Conservation (phyloP, 2,888 invertebrate genomes). For the Leucophenga maculata region DNA sequence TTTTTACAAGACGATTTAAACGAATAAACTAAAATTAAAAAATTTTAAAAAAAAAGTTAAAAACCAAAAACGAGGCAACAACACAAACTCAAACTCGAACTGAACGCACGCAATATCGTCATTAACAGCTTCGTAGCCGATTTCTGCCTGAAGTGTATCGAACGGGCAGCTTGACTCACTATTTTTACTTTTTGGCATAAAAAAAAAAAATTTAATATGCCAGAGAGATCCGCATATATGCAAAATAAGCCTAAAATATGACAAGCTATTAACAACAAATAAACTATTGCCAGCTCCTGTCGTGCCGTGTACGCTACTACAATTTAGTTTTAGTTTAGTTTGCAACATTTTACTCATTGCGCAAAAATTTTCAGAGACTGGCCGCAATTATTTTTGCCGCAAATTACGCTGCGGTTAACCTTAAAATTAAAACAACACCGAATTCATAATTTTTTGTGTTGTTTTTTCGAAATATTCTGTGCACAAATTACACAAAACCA, state of each 20-base stretch:
- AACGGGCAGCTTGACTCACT: not conserved
- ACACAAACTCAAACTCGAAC: constrained; percentile 30
- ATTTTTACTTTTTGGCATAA: not conserved
- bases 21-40: constrained; percentile 40
- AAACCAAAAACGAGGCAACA: constrained; percentile 45
- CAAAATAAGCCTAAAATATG: not conserved
- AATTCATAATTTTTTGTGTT: constrained; percentile 40
- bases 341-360: not conserved
- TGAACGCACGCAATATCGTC: constrained; percentile 59
- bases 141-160: not conserved
- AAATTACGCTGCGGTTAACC: constrained; percentile 68
- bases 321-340: too few relatives aligned
- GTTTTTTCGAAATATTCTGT: constrained; percentile 47
- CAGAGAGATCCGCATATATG: not conserved
- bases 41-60: constrained; percentile 37
- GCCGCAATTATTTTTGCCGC: constrained; percentile 58
- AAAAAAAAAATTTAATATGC: not conserved
- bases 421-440: constrained; percentile 68
- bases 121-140: constrained; percentile 43
- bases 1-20: constrained; percentile 3
- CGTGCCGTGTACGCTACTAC: too few relatives aligned
- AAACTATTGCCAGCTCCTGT: too few relatives aligned
- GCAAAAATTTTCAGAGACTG: not conserved
- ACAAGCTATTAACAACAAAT: too few relatives aligned
- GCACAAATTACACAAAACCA: constrained; percentile 13